Evolutionary conservation across 1,140 invertebrate genomes (phyloP), one percentile per base, ranked within the genome.

Genomic region (Drosophila cardini): DNA sequence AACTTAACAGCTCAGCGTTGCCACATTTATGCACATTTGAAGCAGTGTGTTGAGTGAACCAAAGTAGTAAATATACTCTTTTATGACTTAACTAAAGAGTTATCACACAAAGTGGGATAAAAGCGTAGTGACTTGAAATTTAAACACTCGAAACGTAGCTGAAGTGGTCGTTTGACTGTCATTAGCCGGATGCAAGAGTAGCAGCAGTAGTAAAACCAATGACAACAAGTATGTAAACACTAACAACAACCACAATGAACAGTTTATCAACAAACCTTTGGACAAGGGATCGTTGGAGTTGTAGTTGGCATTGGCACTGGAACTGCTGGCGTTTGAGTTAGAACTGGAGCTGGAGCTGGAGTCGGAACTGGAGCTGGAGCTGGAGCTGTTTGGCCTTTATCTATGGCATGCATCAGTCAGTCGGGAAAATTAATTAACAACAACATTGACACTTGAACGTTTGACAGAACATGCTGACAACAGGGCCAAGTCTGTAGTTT

Each of bases 361-460:
- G 40, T 4, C 3, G 42, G 15, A 40, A 26, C 4, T 5, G n/a
- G 13, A 45, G 6, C 57, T 38, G 15, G 15, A 16, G 7, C 26
- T 45, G 53, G 15, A n/a, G 32, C 50, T 18, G 40, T 46, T 36
- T 13, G 45, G 56, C 72, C 68, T 63, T 83, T 87, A 87, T 87
- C 84, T 79, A 67, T 89, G 76, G 83, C 83, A 89, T 89, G 83
- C 84, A 89, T 89, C 84, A 87, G 76, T 82, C 78, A 87, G 76
- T 74, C 64, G 69, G 84, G 73, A 83, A 87, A 87, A 87, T 87
- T 87, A 87, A 87, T 87, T 87, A 87, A 87, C 84, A 87, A 80
- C 80, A 87, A 84, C 84, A 87, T 87, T 87, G 84, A 89, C 84
- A 87, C 84, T 89, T 80, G 84, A 87, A 78, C 76, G 80, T 84